A percentile compares a stretch with the other conserved stretches of the same genome.
Conservation (phyloP, 1,140 invertebrate genomes). For the Mercenaria mercenaria region DNA sequence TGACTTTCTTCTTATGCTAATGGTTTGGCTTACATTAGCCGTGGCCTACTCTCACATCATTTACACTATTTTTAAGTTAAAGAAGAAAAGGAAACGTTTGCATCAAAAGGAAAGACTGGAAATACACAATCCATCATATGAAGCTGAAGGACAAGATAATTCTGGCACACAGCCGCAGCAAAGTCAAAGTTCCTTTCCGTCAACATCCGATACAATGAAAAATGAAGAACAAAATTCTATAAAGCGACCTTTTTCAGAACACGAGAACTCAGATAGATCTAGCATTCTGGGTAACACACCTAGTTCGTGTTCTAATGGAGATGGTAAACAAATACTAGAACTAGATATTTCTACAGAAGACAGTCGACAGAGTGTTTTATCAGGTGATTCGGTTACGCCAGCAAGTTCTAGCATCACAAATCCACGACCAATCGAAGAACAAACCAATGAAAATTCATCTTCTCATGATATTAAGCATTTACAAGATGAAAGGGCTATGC, state of each 20-base stretch:
- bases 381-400: not conserved
- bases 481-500: not conserved
- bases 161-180: not conserved
- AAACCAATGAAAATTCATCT: not conserved
- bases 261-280: not conserved
- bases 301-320: not conserved
- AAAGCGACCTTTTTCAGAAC: too few species aligned
- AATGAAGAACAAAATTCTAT: not conserved
- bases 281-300: not conserved
- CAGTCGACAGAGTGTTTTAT: not conserved
- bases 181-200: not conserved
- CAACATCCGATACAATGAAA: not conserved
- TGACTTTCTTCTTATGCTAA: conserved; percentile 12
- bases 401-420: not conserved
- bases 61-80: conserved; percentile 14
- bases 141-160: not conserved
- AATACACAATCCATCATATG: not conserved
- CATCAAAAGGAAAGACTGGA: not conserved
- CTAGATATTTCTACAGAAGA: not conserved
- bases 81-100: not conserved
- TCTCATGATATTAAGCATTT: not conserved
- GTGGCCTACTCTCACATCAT: conserved; percentile 3
- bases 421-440: not conserved
- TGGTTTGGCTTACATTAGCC: conserved; percentile 16
- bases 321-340: not conserved